Base-by-base conservation (phyloP, 2,888 invertebrate species). In the Scrobipalpa costella region DNA sequence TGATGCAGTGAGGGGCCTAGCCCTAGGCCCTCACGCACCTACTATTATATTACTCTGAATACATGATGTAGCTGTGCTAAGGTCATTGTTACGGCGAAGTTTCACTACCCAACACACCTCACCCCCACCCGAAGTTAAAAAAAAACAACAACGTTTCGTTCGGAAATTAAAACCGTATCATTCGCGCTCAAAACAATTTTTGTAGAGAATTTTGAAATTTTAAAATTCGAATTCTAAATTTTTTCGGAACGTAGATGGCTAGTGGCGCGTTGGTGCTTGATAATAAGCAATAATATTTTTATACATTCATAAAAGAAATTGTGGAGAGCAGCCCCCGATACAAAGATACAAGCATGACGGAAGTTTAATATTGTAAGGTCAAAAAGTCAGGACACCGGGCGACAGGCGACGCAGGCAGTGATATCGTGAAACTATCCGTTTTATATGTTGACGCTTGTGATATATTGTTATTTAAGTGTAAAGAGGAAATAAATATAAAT, bases 1-100 rank as follows among this genome's bases (percentile, higher is more conserved):
- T 96, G 92, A 95, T 97, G 94, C 97, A 97, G 96, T 97, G 96
- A 97, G 83, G 61, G 66, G 66, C 67, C 64, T 69, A 67, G 66
- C 67, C 64, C 69, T 65, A 70, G 62, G 69, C 11, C 50, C 67
- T 70, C 67, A 69, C 61, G 57, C 57, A 36, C 38, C 21, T 19
- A 15, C 69, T 66, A 68, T 68, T 73, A 71, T 73, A 74, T 72
- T 77, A 73, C 75, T 73, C 81, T 73, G 84, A 86, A 88, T 89
- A 88, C 90, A 90, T 90, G 90, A 90, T 89, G 90, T 89, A 89
- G 89, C 89, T 90, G 86, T 80, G 84, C 84, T 83, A 79, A 85
- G 81, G 74, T 81, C 84, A 83, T 84, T 83, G 85, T 86, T 83
- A 86, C 82, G 78, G 80, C 77, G 70, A 72, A 68, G 72, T 75